Base-by-base conservation (phyloP, 2,888 invertebrate genomes). In the Meiosimyza decipiens region DNA sequence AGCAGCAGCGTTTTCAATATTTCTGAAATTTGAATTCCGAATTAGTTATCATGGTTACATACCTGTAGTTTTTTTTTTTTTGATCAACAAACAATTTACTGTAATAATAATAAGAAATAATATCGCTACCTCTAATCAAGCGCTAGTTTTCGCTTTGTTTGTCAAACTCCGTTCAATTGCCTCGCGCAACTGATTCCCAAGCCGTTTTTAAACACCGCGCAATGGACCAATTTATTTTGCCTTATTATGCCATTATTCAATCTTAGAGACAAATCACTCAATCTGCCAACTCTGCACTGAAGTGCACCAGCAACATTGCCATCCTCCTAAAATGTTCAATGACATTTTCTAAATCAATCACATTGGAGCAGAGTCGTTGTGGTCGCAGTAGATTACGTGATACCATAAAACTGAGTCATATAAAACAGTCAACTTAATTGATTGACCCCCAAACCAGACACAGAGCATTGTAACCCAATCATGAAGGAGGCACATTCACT, bases 191-290 rank as follows among this genome's bases (percentile, higher is more conserved):
- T 28, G 3, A 49, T 51, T 49, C 51, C 51, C 64, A 64, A n/a
- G 51, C 51, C 47, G 7, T 9, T 40, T 40, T 40, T 9, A 5
- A 51, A 50, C 59, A 16, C n/a, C 55, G 18, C 54, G 16, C n/a
- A 13, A n/a, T 50, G 22, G 28, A 52, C 63, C 71, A 71, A 75
- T 75, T 75, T 75, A 74, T 75, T 74, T 72, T 67, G 68, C 59
- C 72, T 71, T 65, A 69, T 76, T 74, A 70, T 63, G 73, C 74
- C 77, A 79, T 78, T 76, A 77, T 76, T 77, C 76, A 74, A 73
- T 75, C 75, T 73, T 77, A 72, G 76, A 76, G 78, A 79, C 79
- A 79, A 79, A 79, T 79, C 79, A 79, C 79, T 79, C 79, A 78
- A 79, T 79, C 62, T 55, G 54, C 70, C n/a, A 33, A 59, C 22